These are phyloP conservation scores for Clamator glandarius DNA, from an alignment of 2,797 vertebrate species.

Conservation along the genomic window DNA sequence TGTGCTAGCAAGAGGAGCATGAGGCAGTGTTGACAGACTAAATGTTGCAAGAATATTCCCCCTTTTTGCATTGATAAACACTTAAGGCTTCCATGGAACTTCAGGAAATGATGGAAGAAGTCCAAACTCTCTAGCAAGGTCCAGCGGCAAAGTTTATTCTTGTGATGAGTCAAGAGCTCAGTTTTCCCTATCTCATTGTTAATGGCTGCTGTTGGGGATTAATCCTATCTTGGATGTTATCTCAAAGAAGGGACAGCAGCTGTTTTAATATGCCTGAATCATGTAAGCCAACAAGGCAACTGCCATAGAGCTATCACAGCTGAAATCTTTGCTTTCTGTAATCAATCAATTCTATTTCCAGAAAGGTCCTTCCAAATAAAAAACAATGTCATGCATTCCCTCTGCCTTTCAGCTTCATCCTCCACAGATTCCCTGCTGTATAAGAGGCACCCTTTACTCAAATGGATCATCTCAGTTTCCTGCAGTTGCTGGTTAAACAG, in stretches of 20 bases:
- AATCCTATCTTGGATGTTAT: background rate
- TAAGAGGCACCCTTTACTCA: background rate
- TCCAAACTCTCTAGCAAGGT: background rate
- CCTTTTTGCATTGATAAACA: background rate
- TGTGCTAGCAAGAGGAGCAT: background rate
- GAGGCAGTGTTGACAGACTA: rapidly evolving
- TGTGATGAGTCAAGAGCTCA: background rate
- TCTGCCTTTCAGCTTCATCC: background rate
- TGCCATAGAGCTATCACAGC: rapidly evolving
- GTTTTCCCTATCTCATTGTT: background rate
- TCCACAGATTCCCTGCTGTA: rapidly evolving
- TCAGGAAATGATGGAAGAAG: background rate
- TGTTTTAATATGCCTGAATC: background rate
- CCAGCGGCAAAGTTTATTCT: conserved; percentile 1
- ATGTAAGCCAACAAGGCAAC: background rate
- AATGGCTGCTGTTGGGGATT: background rate
- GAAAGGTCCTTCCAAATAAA: rapidly evolving
- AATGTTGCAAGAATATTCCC: background rate
- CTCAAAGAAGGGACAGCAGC: background rate
- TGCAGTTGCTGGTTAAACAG: background rate
- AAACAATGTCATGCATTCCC: rapidly evolving
- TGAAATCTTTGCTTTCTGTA: background rate
- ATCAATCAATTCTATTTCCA: background rate
- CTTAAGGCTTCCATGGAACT: background rate
- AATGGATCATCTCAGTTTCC: rapidly evolving